Base-by-base conservation (phyloP, 2,888 invertebrate genomes). In the Leptopilina myrica region DNA sequence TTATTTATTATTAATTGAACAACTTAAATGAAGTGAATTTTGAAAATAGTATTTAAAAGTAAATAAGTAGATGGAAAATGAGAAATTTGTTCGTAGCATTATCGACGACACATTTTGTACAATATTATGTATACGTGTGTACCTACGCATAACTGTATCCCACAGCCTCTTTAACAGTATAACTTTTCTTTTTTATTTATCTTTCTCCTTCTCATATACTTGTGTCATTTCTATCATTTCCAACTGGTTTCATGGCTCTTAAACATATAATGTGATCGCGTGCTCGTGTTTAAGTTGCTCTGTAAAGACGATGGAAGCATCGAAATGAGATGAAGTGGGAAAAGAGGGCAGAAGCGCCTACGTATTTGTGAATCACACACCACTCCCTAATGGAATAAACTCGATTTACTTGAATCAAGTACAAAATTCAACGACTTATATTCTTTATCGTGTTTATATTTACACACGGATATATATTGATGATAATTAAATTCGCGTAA, bases 291-390 rank as follows among this genome's bases (percentile, higher is more conserved):
- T 66, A 56, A 65, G 65, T 66, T 77, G 12, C 15, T 53, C 66
- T 20, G 62, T 15, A 49, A 59, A 78, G 62, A 64, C n/a, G 64
- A 78, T 46, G 67, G 49, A 78, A 59, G 64, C 46, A 62, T 59
- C 7, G n/a, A 56, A 73, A 73, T 26, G 33, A n/a, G 62, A 69
- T 20, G 33, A 69, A 20, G 76, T 64, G 62, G 40, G 46, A 66
- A 78, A 64, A 78, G 69, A 67, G 62, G 40, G 69, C 69, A 59
- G 69, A 78, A 46, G 59, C 78, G 69, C 78, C 78, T 69, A 78
- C 78, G 49, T 64, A 43, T 69, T 43, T 43, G 56, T 62, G 53
- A 78, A 59, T 66, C 78, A 78, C 33, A 59, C 62, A 78, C 69
- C 78, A 69, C 78, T 78, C 78, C 78, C 67, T 77, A 53, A 62